Percentiles rank a stretch among this genome's conserved stretches.
Conservation (phyloP, 1,140 invertebrate genomes). For the Ridgeia piscesae region DNA sequence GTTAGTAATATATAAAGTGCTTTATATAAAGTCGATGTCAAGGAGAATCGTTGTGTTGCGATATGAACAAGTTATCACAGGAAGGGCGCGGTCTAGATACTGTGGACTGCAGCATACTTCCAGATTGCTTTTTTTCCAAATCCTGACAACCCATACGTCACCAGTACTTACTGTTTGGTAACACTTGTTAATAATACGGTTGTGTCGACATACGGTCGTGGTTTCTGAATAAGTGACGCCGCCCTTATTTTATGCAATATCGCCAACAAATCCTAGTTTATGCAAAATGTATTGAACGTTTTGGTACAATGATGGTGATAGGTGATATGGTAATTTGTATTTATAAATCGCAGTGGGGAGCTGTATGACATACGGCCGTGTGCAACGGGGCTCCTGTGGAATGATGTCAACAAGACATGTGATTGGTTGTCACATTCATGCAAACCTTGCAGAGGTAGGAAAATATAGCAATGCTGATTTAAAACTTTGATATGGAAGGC, state of each 20-base stretch:
- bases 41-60: not conserved
- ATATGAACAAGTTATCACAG: not conserved
- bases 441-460: not conserved
- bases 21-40: not conserved
- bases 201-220: too few relatives aligned
- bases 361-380: conserved; percentile 8
- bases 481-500: too few relatives aligned
- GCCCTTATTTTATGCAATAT: too few relatives aligned
- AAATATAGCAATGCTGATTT: not conserved
- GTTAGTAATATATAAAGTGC: not conserved
- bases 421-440: not conserved
- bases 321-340: not conserved
- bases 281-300: too few relatives aligned
- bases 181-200: too few relatives aligned
- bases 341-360: not conserved
- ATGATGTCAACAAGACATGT: conserved; percentile 8
- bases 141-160: not conserved
- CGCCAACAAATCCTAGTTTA: too few relatives aligned
- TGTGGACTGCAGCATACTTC: not conserved
- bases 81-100: not conserved
- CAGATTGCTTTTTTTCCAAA: not conserved
- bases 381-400: not conserved
- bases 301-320: not conserved
- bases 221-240: too few relatives aligned
- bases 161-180: too few relatives aligned